These are phyloP conservation scores for Engraulis encrasicolus DNA, from an alignment of 2,113 vertebrate genomes.

Conservation along the genomic window DNA sequence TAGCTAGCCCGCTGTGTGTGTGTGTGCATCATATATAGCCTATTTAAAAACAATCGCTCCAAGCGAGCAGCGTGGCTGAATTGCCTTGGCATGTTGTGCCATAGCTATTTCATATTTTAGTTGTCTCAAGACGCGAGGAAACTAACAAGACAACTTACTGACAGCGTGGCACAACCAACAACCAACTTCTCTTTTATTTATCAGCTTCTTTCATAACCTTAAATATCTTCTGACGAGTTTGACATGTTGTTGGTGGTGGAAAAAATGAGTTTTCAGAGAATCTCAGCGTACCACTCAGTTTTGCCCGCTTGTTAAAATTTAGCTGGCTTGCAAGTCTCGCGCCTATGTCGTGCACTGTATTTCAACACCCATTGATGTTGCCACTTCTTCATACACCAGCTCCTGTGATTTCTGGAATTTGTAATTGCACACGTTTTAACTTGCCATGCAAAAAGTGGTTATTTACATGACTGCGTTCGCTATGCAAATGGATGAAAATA, in stretches of 20 bases:
- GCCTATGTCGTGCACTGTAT: constrained; percentile 13
- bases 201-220: constrained; percentile 26
- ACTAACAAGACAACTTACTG: constrained; percentile 70
- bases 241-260: neutral
- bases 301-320: constrained; percentile 34
- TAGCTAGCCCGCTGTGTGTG: constrained; percentile 61
- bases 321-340: constrained; percentile 34
- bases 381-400: neutral
- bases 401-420: constrained; percentile 1
- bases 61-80: constrained; percentile 48
- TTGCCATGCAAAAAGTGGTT: neutral
- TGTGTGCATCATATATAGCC: constrained; percentile 58
- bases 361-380: constrained; percentile 16
- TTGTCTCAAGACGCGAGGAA: constrained; percentile 25
- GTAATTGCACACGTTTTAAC: neutral
- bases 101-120: constrained; percentile 15
- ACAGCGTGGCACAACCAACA: constrained; percentile 69
- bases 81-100: constrained; percentile 32
- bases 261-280: constrained; percentile 20
- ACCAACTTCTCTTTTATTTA: constrained; percentile 64
- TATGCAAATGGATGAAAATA: neutral
- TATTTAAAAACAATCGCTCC: constrained; percentile 57
- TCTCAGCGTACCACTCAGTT: constrained; percentile 15
- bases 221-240: constrained; percentile 38
- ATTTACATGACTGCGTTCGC: neutral